Evolutionary conservation across 2,888 invertebrate species (phyloP), one percentile per base, ranked within the genome.

Genomic region (Graphium colonna): DNA sequence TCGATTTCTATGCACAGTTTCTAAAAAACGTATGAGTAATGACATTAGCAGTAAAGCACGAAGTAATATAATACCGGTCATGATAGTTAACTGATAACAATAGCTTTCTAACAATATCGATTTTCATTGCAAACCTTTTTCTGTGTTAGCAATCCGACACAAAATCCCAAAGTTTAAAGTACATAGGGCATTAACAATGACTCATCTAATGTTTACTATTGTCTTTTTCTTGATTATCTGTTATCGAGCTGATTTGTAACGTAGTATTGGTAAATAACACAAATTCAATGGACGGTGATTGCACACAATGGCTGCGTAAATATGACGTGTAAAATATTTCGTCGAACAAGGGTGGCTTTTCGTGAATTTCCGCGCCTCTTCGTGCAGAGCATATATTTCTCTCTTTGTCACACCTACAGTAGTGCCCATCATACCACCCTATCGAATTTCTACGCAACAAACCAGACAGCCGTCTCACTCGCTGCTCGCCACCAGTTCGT

Each of bases 401-500:
- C 1, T 77, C 82, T 63, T 69, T 40, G 49, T 83, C 67, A 36
- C 70, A 64, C 82, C 54, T 49, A 52, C 52, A 51, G 46, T 46
- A 60, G 59, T 52, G 51, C 53, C 64, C 60, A 67, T 68, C 64
- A 55, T 64, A 65, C 67, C 67, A 71, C 68, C 69, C 73, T 84
- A 85, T 87, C 77, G 85, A 84, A 84, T 86, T 86, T 85, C 75
- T 73, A 62, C 63, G 66, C 65, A 60, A 59, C 64, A 64, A 58
- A 60, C 61, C 36, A 36, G 12, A 36, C 36, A 12, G 4, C 36
- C 13, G 48, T 67, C 65, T 64, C 63, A 43, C 63, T 63, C 65
- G 38, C 49, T 47, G 42, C 50, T 63, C 62, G 63, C 67, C 62
- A 63, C 67, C 82, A 87, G 88, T 88, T 73, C 69, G 67, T 85